These are phyloP conservation scores for Pangasius larnaudii DNA, from an alignment of 2,797 vertebrate species.

Conservation along the genomic window DNA sequence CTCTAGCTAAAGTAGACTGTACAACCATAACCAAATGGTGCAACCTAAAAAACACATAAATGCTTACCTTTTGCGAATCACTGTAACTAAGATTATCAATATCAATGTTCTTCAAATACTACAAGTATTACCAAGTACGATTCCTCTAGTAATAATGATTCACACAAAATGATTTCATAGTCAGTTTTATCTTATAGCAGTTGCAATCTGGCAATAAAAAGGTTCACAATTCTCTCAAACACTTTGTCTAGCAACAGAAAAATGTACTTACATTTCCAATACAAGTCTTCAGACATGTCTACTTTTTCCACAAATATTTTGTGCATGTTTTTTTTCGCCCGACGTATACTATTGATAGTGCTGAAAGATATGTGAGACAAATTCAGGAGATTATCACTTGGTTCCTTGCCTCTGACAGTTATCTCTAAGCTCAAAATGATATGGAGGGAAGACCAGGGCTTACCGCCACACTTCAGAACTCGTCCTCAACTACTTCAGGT, in stretches of 20 bases:
- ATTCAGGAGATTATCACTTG: slow-evolving; percentile 64
- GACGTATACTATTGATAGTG: slow-evolving; percentile 69
- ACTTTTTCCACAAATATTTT: slow-evolving; percentile 78
- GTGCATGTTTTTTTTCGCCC: slow-evolving; percentile 58
- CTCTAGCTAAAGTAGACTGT: neutral
- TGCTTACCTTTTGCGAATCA: neutral
- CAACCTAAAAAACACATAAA: neutral
- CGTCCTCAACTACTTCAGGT: slow-evolving; percentile 44
- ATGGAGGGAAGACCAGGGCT: slow-evolving; percentile 73
- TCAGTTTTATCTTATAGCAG: slow-evolving; percentile 81
- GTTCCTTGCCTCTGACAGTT: slow-evolving; percentile 70
- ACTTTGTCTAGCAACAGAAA: slow-evolving; percentile 79
- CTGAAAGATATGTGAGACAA: slow-evolving; percentile 69
- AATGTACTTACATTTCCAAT: slow-evolving; percentile 74
- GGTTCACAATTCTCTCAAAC: slow-evolving; percentile 81
- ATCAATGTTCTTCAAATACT: neutral
- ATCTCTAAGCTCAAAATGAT: slow-evolving; percentile 73
- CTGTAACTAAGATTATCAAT: neutral
- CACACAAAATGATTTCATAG: slow-evolving; percentile 67
- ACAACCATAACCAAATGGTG: neutral
- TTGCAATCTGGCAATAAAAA: slow-evolving; percentile 84
- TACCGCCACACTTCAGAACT: slow-evolving; percentile 57
- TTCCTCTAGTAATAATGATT: slow-evolving; percentile 37
- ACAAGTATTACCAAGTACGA: neutral
- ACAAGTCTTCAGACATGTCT: slow-evolving; percentile 74